Evolutionary conservation across 1,140 invertebrate species (phyloP), one percentile per base, ranked within the genome.

Genomic region (Aphelenchoides besseyi): DNA sequence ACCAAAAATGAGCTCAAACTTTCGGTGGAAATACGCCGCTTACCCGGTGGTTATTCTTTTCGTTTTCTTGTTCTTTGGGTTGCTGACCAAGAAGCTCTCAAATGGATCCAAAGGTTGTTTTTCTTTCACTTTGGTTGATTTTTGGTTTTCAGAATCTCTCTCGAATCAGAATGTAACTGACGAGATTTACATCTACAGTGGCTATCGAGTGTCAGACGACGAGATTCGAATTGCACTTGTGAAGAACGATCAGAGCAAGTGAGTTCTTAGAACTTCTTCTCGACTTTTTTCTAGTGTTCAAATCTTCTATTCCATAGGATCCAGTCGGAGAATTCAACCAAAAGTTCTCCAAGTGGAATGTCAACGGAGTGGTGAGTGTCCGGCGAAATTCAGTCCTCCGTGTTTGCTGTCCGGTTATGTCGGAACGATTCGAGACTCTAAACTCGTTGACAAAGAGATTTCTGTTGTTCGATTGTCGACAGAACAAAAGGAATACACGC

Each of bases 401-500:
- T 71, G 70, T 48, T 30, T 28, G 18, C 16, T 71, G 1, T 35
- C 33, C 35, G 70, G 70, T 16, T 71, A 70, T 59, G 53, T 71
- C 29, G 70, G 70, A 30, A 52, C 26, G 3, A 71, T 71, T 28
- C 12, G 29, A 57, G 53, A 69, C 29, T 2, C 16, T 12, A 9
- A 36, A n/a, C 30, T 16, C 26, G 2, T 29, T n/a, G 69, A 30
- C 5, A 18, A 59, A 26, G 12, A 28, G 5, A 29, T 12, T 26
- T 12, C 16, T 36, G 5, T 32, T 2, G n/a, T 71, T 52, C 29
- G 33, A 30, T 53, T 37, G 28, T 32, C n/a, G 2, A 35, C 12
- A 33, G n/a, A 37, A 53, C 63, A 35, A 16, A 28, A 33, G 23
- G 12, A 12, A 12, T 48, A 16, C 55, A 28, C 5, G 63, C 12